Evolutionary conservation across 23 tunicate genomes (phyloP).

Genomic region (Phallusia fumigata): DNA sequence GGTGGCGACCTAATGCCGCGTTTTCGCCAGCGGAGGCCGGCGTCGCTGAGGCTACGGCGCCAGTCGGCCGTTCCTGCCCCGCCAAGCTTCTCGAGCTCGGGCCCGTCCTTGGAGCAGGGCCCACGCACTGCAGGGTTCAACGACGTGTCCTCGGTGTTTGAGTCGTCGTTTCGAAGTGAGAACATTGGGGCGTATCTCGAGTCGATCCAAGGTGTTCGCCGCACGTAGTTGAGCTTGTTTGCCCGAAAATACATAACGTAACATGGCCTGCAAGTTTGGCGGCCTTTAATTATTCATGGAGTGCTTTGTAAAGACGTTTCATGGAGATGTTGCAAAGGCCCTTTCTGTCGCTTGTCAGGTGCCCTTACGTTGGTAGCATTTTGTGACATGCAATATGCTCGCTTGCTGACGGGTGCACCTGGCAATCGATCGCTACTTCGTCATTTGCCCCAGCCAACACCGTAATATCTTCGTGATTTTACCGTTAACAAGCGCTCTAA

Average conservation of each 20-base stretch:
- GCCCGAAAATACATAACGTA: not conserved
- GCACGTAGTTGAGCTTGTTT: constrained; percentile 11
- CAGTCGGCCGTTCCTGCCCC: constrained; percentile 31
- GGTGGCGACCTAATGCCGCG: constrained; percentile 6
- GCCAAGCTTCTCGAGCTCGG: not conserved
- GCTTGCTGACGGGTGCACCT: too few relatives aligned
- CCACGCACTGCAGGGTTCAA: constrained; percentile 3
- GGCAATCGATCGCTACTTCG: too few relatives aligned
- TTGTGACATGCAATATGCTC: too few relatives aligned
- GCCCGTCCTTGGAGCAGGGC: not conserved
- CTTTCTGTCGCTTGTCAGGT: too few relatives aligned
- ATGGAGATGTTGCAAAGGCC: too few relatives aligned
- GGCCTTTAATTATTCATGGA: constrained; percentile 7
- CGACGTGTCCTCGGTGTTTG: not conserved
- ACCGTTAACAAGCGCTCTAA: too few relatives aligned
- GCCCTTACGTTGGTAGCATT: too few relatives aligned
- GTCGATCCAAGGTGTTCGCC: constrained; percentile 6
- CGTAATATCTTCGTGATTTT: too few relatives aligned
- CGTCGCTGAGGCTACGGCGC: constrained; percentile 36
- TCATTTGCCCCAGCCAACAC: too few relatives aligned
- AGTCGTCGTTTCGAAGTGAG: constrained; percentile 11
- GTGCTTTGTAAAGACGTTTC: not conserved
- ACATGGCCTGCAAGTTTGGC: too few relatives aligned
- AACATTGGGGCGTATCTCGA: constrained; percentile 7
- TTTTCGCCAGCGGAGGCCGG: constrained; percentile 24